Evolutionary conservation across 1,140 invertebrate species (phyloP), one percentile per base, ranked within the genome.

Genomic region (Popillia japonica): DNA sequence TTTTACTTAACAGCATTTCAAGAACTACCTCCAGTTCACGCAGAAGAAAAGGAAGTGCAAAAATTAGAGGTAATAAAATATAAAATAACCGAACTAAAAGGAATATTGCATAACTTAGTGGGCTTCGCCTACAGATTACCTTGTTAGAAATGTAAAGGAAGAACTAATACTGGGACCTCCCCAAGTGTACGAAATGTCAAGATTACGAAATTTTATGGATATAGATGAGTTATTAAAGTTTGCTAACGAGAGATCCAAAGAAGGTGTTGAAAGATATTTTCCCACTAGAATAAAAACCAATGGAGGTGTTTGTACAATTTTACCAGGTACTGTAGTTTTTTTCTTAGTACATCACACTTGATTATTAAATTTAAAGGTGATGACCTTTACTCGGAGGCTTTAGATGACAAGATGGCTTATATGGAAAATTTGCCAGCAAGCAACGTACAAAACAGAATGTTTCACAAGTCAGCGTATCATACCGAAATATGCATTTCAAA

Each of bases 1-100:
- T 97, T 97, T 85, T 97, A 93, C 86, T 74, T 96, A 0, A 88
- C 92, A 75, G 89, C 90, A 76, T 80, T 96, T 2, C 82, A 91
- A 48, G 81, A 87, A n/a, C 85, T 90, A 72, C 92, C 93, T 0
- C 80, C 85, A 41, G 86, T 90, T 48, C 81, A 90, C 41, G 86
- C 87, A 76, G 92, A 92, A 84, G 85, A 88, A 77, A 87, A 85
- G 77, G 95, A 96, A 90, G 92, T 95, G 3, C 89, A 90, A 77
- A 88, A 91, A 79, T 86, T 90, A 75, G 87, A 90, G 87, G 94
- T 96, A 88, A 86, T 79, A 74, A 34, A 11, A 55, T 17, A 55
- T 10, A 14, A 55, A 55, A n/a, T 55, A 55, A 55, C 6, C 2
- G 14, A 17, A 55, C 42, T 55, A 14, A 55, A 55, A 55, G 17